A percentile compares a stretch with the other conserved stretches of the same genome.
phyloP scores from a whole-genome alignment of 2,888 invertebrate species.

The Archaeoteleia sp. region DNA sequence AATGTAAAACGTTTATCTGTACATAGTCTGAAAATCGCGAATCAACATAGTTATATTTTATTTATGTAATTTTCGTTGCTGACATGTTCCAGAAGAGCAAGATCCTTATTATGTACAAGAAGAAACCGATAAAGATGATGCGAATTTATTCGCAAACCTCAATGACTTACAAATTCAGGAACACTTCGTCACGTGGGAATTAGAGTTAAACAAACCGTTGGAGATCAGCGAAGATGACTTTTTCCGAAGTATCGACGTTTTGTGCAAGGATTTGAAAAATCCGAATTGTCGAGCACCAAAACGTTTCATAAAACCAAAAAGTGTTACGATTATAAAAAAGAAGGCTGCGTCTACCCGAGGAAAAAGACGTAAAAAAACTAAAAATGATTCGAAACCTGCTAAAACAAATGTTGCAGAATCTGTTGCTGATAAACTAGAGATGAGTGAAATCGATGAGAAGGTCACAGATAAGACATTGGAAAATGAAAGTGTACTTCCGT shows the following conservation, averaged over 20 bases:
- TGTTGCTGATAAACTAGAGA: no score
- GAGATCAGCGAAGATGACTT: constrained; percentile 44
- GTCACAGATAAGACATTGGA: no score
- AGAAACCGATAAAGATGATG: constrained; percentile 11
- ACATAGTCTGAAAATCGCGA: no score
- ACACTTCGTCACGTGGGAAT: constrained; percentile 35
- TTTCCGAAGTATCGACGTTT: constrained; percentile 23
- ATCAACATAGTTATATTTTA: no score
- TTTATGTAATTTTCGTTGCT: no score
- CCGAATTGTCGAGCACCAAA: constrained; percentile 44
- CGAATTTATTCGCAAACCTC: constrained; percentile 26
- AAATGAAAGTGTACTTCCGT: no score
- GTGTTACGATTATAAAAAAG: constrained; percentile 13
- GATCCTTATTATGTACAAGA: constrained; percentile 10
- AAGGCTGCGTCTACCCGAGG: constrained; percentile 13
- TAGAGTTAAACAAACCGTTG: constrained; percentile 37
- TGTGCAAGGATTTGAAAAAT: constrained; percentile 43
- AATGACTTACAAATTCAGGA: constrained; percentile 33
- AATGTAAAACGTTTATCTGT: no score
- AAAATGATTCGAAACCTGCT: constrained; percentile 7
- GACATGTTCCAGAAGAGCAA: constrained; percentile 28
- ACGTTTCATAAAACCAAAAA: constrained; percentile 30
- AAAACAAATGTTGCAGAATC: no score
- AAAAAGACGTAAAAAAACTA: constrained; percentile 18
- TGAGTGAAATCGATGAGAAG: no score